Percentiles rank a stretch among this genome's conserved stretches.
These are phyloP conservation scores for Philonicus albiceps DNA, from an alignment of 2,888 invertebrate species.

Conservation along the genomic window DNA sequence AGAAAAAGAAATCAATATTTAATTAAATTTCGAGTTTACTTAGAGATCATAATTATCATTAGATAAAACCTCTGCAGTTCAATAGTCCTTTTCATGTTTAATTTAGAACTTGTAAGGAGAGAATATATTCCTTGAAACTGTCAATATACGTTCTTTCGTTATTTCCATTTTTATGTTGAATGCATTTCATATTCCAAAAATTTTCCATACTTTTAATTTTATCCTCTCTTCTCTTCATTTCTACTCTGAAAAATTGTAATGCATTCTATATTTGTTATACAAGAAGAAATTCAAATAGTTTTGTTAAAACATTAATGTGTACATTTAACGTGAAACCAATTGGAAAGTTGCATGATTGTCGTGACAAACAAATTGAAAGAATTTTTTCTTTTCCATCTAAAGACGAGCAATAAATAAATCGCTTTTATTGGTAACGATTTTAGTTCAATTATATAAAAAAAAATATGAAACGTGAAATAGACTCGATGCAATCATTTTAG, in stretches of 20 bases:
- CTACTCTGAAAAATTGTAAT: conserved; percentile 32
- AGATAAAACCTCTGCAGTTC: conserved; percentile 13
- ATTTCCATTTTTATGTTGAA: conserved; percentile 35
- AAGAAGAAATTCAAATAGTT: conserved; percentile 15
- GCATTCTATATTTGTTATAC: conserved; percentile 26
- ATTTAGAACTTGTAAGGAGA: conserved; percentile 2
- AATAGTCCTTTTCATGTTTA: conserved; percentile 29
- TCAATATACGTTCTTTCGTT: background rate
- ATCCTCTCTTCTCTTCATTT: conserved; percentile 24
- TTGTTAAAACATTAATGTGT: conserved; percentile 7
- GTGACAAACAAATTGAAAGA: conserved; percentile 40
- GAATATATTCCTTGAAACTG: background rate
- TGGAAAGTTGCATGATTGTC: conserved; percentile 40
- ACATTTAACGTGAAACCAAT: conserved; percentile 19
- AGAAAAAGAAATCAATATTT: background rate
- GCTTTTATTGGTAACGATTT: background rate
- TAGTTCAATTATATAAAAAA: background rate
- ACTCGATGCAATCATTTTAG: background rate
- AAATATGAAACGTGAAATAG: background rate
- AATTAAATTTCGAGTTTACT: background rate
- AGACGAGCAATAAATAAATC: background rate
- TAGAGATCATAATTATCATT: conserved; percentile 1
- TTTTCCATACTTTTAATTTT: background rate
- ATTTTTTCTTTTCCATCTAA: conserved; percentile 31
- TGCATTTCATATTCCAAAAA: conserved; percentile 35